Evolutionary conservation across 2,888 invertebrate genomes (phyloP).

Genomic region (Hermaeophaga mercurialis): DNA sequence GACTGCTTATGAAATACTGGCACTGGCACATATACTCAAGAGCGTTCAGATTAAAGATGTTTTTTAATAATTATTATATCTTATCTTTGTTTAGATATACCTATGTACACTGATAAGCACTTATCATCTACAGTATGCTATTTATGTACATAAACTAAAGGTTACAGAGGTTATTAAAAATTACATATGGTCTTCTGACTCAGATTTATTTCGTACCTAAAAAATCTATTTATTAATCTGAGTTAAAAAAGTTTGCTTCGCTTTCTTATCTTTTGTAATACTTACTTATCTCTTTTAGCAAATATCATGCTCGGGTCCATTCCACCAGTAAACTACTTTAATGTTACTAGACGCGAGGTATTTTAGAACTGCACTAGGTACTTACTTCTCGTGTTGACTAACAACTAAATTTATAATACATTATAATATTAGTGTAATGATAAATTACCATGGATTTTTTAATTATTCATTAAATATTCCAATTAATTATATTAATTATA

Average conservation of each 20-base stretch:
- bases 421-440: no score
- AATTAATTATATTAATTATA: no score
- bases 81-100: constrained; percentile 32
- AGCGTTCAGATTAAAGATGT: constrained; percentile 21
- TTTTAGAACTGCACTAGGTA: no score
- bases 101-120: constrained; percentile 27
- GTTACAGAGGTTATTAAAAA: constrained; percentile 24
- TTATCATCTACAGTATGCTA: constrained; percentile 19
- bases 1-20: constrained; percentile 23
- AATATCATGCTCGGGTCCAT: no score
- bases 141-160: constrained; percentile 22
- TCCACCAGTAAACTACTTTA: no score
- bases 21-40: constrained; percentile 8
- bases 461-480: no score
- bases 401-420: no score
- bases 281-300: not conserved
- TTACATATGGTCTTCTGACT: constrained; percentile 1
- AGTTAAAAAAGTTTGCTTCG: not conserved
- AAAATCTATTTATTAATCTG: not conserved
- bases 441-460: no score
- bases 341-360: no score
- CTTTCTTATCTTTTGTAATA: not conserved
- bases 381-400: no score
- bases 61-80: constrained; percentile 21
- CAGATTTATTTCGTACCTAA: not conserved